phyloP scores from a whole-genome alignment of 2,113 vertebrate genomes.

The Podilymbus podiceps region DNA sequence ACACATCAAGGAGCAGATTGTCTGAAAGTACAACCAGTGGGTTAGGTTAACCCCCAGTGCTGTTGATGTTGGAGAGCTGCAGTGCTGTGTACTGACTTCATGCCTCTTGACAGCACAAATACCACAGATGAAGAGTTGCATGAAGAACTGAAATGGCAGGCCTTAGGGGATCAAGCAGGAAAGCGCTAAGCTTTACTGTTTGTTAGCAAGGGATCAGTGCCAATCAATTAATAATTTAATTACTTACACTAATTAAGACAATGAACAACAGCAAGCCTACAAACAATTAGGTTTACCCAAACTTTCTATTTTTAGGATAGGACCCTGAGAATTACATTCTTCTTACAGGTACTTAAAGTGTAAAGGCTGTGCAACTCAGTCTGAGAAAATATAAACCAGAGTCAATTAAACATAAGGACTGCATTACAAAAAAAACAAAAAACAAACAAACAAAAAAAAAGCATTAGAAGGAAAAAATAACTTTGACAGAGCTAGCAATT shows the following conservation, averaged over 20 bases:
- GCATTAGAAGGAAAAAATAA: not conserved
- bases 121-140: not conserved
- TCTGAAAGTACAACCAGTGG: not conserved
- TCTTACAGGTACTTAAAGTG: not conserved
- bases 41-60: not conserved
- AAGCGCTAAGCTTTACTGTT: constrained; percentile 30
- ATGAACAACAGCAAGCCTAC: constrained; percentile 51
- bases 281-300: constrained; percentile 63
- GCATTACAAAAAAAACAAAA: not conserved
- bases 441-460: no score
- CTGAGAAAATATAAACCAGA: not conserved
- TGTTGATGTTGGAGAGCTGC: not conserved
- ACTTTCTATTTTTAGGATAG: constrained; percentile 27
- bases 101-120: not conserved
- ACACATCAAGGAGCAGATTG: not conserved
- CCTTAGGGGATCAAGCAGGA: constrained; percentile 5
- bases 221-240: constrained; percentile 73
- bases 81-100: not conserved
- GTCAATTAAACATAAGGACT: not conserved
- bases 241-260: constrained; percentile 63
- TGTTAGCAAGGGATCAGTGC: constrained; percentile 47
- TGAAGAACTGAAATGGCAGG: constrained; percentile 27
- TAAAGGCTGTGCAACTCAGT: not conserved
- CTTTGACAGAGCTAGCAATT: not conserved
- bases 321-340: not conserved